Evolutionary conservation across 2,113 vertebrate species (phyloP), one percentile per base, ranked within the genome.

Genomic region (Cynoglossus semilaevis): DNA sequence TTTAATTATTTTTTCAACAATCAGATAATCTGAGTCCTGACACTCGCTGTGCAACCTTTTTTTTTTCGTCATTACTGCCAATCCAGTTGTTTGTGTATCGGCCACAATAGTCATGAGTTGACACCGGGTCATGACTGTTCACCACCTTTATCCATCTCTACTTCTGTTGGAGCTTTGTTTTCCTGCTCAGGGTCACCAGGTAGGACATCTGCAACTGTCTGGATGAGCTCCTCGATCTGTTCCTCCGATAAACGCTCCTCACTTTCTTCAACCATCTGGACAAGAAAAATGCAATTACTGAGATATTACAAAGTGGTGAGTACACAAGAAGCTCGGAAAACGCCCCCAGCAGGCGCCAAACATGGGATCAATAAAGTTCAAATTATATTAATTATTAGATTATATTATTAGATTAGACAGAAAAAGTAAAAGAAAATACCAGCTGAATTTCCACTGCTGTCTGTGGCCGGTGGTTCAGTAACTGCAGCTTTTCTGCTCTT

Each of bases 391-490:
- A n/a, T n/a, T n/a, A n/a, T n/a, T n/a, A n/a, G n/a, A n/a, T n/a
- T n/a, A n/a, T n/a, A n/a, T n/a, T n/a, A n/a, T n/a, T n/a, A n/a
- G n/a, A n/a, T n/a, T n/a, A n/a, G n/a, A n/a, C n/a, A n/a, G n/a
- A n/a, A n/a, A n/a, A n/a, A n/a, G n/a, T n/a, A n/a, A n/a, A n/a
- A n/a, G n/a, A n/a, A n/a, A n/a, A 93, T 63, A 98, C 96, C 66
- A 98, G 92, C 77, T 98, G 96, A 77, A 98, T 98, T 85, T 98
- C 96, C 64, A 98, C 96, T 58, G 96, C 96, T 0, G 94, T 97
- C 85, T 93, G 89, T 7, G 96, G 96, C 73, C 96, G 92, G 79
- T 97, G 95, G 85, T 98, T 98, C 70, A 98, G 80, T 34, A 98
- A 88, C 78, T 97, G 96, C 40, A 98, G 89, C 72, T 98, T 98